Evolutionary conservation across 2,888 invertebrate genomes (phyloP), one percentile per base, ranked within the genome.

Genomic region (Odontocerum albicorne): DNA sequence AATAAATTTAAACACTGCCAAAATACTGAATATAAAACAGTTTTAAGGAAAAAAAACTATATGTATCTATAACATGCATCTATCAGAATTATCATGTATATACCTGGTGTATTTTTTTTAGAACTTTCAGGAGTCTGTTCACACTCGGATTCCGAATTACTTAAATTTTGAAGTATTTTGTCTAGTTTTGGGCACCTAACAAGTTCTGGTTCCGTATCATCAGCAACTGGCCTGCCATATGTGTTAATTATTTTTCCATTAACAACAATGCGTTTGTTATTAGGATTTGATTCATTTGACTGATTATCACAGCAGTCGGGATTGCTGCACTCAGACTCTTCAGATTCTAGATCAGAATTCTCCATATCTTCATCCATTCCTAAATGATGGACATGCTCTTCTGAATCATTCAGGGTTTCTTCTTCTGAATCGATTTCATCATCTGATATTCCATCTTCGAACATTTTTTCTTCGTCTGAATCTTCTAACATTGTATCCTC

Each of bases 221-320:
- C 31, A 15, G 32, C 16, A n/a, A 51, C 19, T 27, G 50, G 44
- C 36, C 57, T 49, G 13, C 59, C 59, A 32, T 61, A 61, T 10
- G 55, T 51, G 44, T 61, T 57, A 15, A 57, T 50, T 22, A 44
- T 49, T 43, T 60, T 54, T 19, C 55, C 55, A 31, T 61, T 61
- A 3, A 61, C 61, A 20, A 59, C 33, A 15, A 59, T 58, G 38
- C 57, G 60, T 35, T 57, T 49, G 36, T 64, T 60, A n/a, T 61
- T 27, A 40, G 55, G 44, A 40, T 62, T 46, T 40, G 56, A 51
- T 42, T 65, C 62, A 3, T 56, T 56, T 40, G 57, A 49, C 3
- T 57, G 50, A 35, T 57, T 55, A 35, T 17, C 52, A 13, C 21
- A 40, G 56, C 54, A 52, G 16, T 63, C 60, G 2, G 60, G 42